Conservation (phyloP, 1,140 invertebrate genomes). For the Diabrotica undecimpunctata region DNA sequence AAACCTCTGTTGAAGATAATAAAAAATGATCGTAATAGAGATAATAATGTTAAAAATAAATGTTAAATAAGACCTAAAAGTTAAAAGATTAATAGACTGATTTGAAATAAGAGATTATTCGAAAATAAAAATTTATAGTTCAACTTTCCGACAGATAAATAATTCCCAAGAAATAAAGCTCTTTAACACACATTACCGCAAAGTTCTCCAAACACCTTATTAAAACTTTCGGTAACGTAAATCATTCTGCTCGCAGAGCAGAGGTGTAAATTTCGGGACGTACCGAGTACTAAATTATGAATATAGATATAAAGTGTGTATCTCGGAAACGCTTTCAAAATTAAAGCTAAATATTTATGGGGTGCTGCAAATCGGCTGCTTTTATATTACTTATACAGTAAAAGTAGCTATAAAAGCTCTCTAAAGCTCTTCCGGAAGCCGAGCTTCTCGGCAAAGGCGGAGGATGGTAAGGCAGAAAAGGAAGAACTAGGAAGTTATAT, state of each 20-base stretch:
- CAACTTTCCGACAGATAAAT: no score
- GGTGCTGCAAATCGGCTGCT: constrained; percentile 47
- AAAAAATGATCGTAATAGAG: no score
- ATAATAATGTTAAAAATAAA: no score
- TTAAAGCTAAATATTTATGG: constrained; percentile 49
- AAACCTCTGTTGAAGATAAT: no score
- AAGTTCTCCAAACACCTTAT: no score
- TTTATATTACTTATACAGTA: constrained; percentile 50
- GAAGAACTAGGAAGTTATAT: background rate
- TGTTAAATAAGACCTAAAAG: no score
- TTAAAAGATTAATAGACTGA: no score
- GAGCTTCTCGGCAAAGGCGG: background rate
- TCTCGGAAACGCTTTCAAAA: constrained; percentile 48
- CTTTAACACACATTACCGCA: no score
- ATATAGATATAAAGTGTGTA: constrained; percentile 42
- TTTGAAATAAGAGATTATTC: no score
- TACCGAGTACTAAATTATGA: constrained; percentile 30
- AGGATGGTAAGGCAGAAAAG: background rate
- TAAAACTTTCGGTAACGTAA: no score
- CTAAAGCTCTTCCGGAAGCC: constrained; percentile 44
- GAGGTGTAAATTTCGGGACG: constrained; percentile 22
- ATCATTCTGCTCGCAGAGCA: background rate
- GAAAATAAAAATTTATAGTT: no score
- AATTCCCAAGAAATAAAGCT: no score
- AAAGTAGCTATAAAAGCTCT: constrained; percentile 49